Evolutionary conservation across 2,888 invertebrate species (phyloP), one percentile per base, ranked within the genome.

Genomic region (Cataglyphis rosenhaueri): DNA sequence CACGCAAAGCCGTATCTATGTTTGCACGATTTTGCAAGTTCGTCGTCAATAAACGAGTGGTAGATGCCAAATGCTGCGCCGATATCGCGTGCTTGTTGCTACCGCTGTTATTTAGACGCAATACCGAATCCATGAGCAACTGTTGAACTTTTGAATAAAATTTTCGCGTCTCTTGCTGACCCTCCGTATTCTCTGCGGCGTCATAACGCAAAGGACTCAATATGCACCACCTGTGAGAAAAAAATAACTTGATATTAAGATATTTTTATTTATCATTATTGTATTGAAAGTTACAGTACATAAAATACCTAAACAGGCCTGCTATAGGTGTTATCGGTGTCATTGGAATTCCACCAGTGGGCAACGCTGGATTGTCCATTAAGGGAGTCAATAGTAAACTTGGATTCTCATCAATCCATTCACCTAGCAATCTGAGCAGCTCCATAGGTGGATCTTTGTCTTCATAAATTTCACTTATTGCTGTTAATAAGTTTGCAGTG

Each of bases 401-500:
- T n/a, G 93, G 92, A 89, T 94, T 94, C 81, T 94, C 93, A 76
- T 92, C 92, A 12, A 94, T 94, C 94, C 94, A 94, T 68, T 94
- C 93, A 18, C 94, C 93, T 59, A 94, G 90, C 55, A 94, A 86
- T 74, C 91, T 90, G 25, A 94, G 91, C 35, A 94, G 84, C 64
- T 94, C 92, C 15, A 89, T 92, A 44, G 93, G 92, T 68, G 93
- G 94, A 92, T 93, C 93, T 87, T 91, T 92, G 66, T 94, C 93
- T 85, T 93, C 94, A 83, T 97, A 98, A 78, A 98, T 95, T 92
- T 98, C 97, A 0, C 98, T 97, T 12, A 98, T 96, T 0, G 98
- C 97, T 0, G 98, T 97, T 91, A 98, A 96, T 92, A 98, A 97
- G 95, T 98, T 98, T 0, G 98, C 97, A 1, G 98, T 97, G 95